Evolutionary conservation across 2,888 invertebrate genomes (phyloP).

Genomic region (Marronus borbonicus): DNA sequence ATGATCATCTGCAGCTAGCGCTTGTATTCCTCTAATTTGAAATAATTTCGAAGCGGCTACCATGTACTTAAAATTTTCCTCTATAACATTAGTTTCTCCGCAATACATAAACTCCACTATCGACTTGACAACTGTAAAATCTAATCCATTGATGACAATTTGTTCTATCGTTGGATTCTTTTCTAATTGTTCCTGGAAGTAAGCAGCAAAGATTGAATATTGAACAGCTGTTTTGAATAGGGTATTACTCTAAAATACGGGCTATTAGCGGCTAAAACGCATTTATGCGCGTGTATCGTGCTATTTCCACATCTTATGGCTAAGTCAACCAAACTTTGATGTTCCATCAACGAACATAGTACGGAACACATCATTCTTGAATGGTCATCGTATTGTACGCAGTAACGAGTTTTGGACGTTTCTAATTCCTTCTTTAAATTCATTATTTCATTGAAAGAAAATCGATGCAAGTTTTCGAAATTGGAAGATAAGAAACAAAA

Average conservation of each 20-base stretch:
- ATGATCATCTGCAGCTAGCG: slow-evolving; percentile 68
- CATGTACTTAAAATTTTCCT: slow-evolving; percentile 79
- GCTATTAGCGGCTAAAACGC: slow-evolving; percentile 82
- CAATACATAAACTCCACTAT: slow-evolving; percentile 85
- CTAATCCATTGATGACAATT: slow-evolving; percentile 78
- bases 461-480: neutral
- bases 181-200: slow-evolving; percentile 74
- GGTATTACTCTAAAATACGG: slow-evolving; percentile 79
- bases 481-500: slow-evolving; percentile 33
- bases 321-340: slow-evolving; percentile 82
- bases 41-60: slow-evolving; percentile 81
- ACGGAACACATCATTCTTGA: slow-evolving; percentile 79
- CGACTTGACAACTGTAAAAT: slow-evolving; percentile 80
- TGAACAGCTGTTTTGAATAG: neutral
- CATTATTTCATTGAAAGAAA: slow-evolving; percentile 44
- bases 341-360: slow-evolving; percentile 81
- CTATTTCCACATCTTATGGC: slow-evolving; percentile 84
- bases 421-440: slow-evolving; percentile 57
- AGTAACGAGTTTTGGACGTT: slow-evolving; percentile 57
- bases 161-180: slow-evolving; percentile 74
- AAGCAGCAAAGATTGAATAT: slow-evolving; percentile 20
- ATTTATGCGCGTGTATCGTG: slow-evolving; percentile 82
- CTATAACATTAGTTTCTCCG: slow-evolving; percentile 81
- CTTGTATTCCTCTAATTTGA: slow-evolving; percentile 77
- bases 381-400: slow-evolving; percentile 79